phyloP scores from a whole-genome alignment of 2,888 invertebrate species.

The Cetonia aurata region DNA sequence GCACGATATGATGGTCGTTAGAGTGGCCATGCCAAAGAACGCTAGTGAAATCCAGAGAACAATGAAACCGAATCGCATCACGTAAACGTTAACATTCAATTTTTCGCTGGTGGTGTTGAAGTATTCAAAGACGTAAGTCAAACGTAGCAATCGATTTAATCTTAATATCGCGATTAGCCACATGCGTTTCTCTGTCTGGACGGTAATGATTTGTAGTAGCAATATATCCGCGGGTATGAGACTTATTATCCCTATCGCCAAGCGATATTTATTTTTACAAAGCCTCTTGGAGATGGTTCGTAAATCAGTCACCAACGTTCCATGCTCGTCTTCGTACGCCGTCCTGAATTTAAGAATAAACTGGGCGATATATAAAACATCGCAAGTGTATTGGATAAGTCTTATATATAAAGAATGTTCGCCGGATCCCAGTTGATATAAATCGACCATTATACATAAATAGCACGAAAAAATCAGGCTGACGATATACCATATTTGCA shows the following conservation, averaged over 20 bases:
- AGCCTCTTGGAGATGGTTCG: constrained; percentile 37
- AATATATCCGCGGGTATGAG: constrained; percentile 43
- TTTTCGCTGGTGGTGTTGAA: constrained; percentile 29
- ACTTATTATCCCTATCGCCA: constrained; percentile 33
- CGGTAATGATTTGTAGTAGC: constrained; percentile 9
- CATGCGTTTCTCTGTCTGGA: constrained; percentile 6
- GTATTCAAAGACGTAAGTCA: constrained; percentile 41
- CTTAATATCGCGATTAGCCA: constrained; percentile 40
- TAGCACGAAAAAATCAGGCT: constrained; percentile 40
- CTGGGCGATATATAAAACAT: constrained; percentile 46
- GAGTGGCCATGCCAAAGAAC: constrained; percentile 21
- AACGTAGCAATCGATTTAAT: constrained; percentile 47
- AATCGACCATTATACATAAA: constrained; percentile 47
- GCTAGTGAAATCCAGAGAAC: constrained; percentile 36
- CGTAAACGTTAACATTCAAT: constrained; percentile 34
- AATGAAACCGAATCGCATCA: constrained; percentile 33
- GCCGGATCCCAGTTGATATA: constrained; percentile 48
- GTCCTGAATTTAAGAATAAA: constrained; percentile 45
- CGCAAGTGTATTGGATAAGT: constrained; percentile 44
- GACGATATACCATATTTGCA: constrained; percentile 39
- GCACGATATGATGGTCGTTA: constrained; percentile 20
- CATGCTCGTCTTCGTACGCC: constrained; percentile 47
- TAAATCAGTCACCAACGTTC: constrained; percentile 45
- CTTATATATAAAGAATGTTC: constrained; percentile 44
- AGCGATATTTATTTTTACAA: constrained; percentile 38